Evolutionary conservation across 2,888 invertebrate species (phyloP).

Genomic region (Morinoia aosen): DNA sequence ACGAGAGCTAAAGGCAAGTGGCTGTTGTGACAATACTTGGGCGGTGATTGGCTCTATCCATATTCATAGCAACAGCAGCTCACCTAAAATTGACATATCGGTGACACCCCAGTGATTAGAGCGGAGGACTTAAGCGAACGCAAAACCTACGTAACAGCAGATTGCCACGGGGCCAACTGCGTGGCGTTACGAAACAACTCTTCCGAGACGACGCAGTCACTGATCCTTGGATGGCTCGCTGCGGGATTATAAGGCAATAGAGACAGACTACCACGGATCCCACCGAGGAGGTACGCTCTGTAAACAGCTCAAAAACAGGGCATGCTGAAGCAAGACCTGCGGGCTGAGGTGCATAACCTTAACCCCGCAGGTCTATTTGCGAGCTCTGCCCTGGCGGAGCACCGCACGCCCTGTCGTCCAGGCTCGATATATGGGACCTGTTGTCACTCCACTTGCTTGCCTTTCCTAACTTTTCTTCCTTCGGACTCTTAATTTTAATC

Average conservation of each 20-base stretch:
- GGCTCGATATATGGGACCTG: conserved; percentile 14
- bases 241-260: background rate
- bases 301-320: conserved; percentile 39
- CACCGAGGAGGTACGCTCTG: conserved; percentile 27
- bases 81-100: conserved; percentile 42
- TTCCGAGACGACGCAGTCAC: background rate
- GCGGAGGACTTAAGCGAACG: background rate
- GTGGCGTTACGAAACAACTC: background rate
- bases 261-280: background rate
- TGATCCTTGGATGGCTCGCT: background rate
- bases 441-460: conserved; percentile 6
- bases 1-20: conserved; percentile 15
- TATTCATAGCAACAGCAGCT: conserved; percentile 25
- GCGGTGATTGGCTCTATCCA: conserved; percentile 30
- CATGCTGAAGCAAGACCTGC: conserved; percentile 1
- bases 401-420: conserved; percentile 12
- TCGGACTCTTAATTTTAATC: background rate
- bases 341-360: conserved; percentile 39
- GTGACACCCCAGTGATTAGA: conserved; percentile 33
- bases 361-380: background rate
- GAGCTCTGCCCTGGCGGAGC: conserved; percentile 27
- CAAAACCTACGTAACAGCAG: background rate
- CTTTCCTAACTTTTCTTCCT: background rate
- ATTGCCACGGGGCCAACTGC: background rate
- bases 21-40: conserved; percentile 34